A percentile compares a stretch with the other conserved stretches of the same genome.
Evolutionary conservation across 2,113 vertebrate genomes (phyloP).

Genomic region (Capreolus pygargus): DNA sequence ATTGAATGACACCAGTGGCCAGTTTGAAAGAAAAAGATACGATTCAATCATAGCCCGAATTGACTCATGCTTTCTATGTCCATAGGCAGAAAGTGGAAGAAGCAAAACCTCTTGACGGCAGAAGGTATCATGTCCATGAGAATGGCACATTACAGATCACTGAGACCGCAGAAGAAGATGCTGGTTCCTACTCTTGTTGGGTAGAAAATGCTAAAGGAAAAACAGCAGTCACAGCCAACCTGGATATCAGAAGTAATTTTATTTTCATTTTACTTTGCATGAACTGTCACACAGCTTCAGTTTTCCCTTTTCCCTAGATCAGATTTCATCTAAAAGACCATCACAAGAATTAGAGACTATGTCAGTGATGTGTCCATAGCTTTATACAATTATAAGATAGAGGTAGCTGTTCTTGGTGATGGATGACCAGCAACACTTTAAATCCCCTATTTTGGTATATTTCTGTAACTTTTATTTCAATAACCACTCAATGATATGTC

Average conservation of each 20-base stretch:
- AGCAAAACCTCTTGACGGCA: conserved; percentile 77
- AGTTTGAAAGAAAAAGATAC: neutral
- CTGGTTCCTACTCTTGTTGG: conserved; percentile 89
- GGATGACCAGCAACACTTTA: neutral
- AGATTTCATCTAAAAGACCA: neutral
- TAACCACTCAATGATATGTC: neutral
- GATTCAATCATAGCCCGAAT: neutral
- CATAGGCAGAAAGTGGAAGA: conserved; percentile 89
- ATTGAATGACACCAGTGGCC: neutral
- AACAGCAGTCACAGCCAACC: conserved; percentile 84
- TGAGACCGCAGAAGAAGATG: conserved; percentile 81
- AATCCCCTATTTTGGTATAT: neutral
- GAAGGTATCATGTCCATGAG: conserved; percentile 78
- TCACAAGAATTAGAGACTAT: neutral
- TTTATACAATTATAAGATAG: neutral
- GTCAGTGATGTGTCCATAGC: neutral
- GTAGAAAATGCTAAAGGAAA: conserved; percentile 89
- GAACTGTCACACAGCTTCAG: neutral
- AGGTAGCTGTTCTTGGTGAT: neutral
- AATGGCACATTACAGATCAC: conserved; percentile 91
- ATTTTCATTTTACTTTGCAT: neutral
- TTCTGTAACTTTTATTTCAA: neutral
- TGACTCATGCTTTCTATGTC: neutral
- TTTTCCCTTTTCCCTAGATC: neutral
- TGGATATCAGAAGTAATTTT: conserved; percentile 90